phyloP scores from a whole-genome alignment of 2,888 invertebrate genomes.

The Trachelus troglodyta region DNA sequence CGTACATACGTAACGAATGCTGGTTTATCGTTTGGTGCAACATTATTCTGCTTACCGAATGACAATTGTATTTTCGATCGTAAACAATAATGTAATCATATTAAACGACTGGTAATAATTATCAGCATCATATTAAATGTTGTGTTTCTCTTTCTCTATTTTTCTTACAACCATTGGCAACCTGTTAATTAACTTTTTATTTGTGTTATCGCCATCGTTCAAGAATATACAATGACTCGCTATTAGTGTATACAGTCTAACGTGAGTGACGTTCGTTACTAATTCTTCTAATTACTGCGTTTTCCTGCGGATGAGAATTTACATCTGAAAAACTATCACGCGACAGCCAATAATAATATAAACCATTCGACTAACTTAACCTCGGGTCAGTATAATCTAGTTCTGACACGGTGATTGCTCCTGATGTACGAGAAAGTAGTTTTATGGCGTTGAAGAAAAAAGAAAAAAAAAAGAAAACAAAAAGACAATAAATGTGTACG shows the following conservation, averaged over 20 bases:
- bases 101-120: neutral
- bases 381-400: neutral
- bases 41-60: neutral
- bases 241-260: neutral
- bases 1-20: neutral
- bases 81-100: neutral
- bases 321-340: neutral
- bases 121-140: neutral
- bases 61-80: neutral
- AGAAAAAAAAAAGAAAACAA: neutral
- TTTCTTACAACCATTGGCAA: neutral
- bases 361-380: neutral
- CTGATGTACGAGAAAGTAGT: neutral
- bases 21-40: neutral
- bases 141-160: neutral
- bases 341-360: neutral
- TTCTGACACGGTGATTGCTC: neutral
- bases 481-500: neutral
- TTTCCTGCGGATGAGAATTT: neutral
- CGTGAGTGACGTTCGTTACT: neutral
- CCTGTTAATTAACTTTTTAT: neutral
- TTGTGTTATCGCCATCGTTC: neutral
- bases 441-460: neutral
- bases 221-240: neutral
- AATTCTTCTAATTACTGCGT: neutral